Evolutionary conservation across 2,797 vertebrate genomes (phyloP), one percentile per base, ranked within the genome.

Genomic region (Micrastur ruficollis): DNA sequence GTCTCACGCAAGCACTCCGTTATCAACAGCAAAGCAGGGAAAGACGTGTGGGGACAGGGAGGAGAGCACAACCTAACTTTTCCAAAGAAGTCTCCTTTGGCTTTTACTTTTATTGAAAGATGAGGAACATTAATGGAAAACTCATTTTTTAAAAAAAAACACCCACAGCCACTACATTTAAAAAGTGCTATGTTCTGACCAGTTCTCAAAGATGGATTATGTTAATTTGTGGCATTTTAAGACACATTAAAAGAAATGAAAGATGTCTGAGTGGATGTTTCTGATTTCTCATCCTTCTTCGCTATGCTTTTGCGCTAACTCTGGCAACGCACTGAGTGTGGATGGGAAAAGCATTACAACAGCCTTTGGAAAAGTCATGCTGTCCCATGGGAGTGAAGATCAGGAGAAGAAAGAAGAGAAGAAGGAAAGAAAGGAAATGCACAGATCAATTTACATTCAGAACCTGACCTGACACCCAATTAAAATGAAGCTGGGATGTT

Each of bases 371-470:
- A 83, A 89, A 81, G 55, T 89, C 76, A 84, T 2, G 1, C 32
- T 66, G 7, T 84, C 81, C 59, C 40, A 11, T 15, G 44, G 31
- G 78, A 81, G 18, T n/a, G 62, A 79, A 79, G 50, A 66, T 59
- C 26, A 27, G 62, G 66, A 65, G 27, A n/a, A 82, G 61, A 78
- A 36, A 1, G 8, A 46, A 80, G 29, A 63, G 40, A 76, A 89
- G 52, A 55, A 76, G 36, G n/a, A 81, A 81, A 92, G 50, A 62
- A 86, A 90, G 16, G 27, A 32, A 86, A 81, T 4, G 6, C 17
- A 18, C 21, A 53, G 52, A 56, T 61, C n/a, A 44, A 81, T 96
- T 86, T 93, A 88, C 82, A 92, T 89, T 86, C 70, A 88, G 74
- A 86, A 73, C 23, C 55, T 80, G 79, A 70, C 52, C 52, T 88